Conservation (phyloP, 2,113 vertebrate species). For the Chrysochloris asiatica region DNA sequence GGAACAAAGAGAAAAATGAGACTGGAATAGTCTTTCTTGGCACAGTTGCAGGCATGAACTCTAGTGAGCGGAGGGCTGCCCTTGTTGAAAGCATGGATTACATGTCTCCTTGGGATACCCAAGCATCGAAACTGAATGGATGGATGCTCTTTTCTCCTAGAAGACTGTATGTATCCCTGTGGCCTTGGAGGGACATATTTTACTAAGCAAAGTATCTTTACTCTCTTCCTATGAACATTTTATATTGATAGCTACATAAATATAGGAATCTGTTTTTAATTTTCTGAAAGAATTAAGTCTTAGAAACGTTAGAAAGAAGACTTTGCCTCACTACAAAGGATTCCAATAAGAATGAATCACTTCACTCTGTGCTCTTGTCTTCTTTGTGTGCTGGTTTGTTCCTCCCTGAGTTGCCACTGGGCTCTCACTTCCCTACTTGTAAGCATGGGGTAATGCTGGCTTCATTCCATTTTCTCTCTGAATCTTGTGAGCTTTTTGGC, state of each 20-base stretch:
- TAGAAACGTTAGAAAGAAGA: slow-evolving; percentile 62
- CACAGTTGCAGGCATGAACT: neutral
- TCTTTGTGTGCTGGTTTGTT: neutral
- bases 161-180: neutral
- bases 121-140: accelerated
- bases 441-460: accelerated
- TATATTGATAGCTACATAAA: slow-evolving; percentile 53
- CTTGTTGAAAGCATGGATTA: neutral
- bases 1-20: neutral
- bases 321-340: slow-evolving; percentile 56
- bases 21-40: neutral
- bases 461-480: neutral
- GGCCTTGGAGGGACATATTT: neutral
- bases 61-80: neutral
- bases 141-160: neutral
- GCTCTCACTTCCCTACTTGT: neutral
- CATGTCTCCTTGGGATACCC: neutral
- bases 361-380: slow-evolving; percentile 72
- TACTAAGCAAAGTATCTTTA: neutral
- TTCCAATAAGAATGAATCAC: slow-evolving; percentile 75
- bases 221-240: slow-evolving; percentile 51
- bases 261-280: slow-evolving; percentile 63
- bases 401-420: neutral
- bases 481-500: neutral
- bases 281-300: slow-evolving; percentile 62